Percentiles rank a stretch among this genome's conserved stretches.
Evolutionary conservation across 2,888 invertebrate genomes (phyloP).

Genomic region (Leptopilina syphax): DNA sequence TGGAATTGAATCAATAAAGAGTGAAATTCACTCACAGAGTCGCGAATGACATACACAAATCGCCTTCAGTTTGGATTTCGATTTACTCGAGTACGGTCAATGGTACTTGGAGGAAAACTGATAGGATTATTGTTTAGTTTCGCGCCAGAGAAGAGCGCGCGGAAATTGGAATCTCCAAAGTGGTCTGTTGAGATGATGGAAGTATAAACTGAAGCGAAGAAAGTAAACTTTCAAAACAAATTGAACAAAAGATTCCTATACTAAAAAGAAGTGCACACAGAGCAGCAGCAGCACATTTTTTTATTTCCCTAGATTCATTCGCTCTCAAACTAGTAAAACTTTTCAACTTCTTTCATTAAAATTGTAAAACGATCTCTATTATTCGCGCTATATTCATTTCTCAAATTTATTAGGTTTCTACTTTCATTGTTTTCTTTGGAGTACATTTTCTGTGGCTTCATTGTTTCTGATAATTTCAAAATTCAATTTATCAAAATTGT

Average conservation of each 20-base stretch:
- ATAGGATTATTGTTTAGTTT: conserved; percentile 38
- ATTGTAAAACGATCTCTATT: not conserved
- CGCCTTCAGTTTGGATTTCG: conserved; percentile 36
- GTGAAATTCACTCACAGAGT: conserved; percentile 36
- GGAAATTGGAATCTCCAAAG: conserved; percentile 34
- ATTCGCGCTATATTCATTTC: not conserved
- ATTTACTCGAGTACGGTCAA: conserved; percentile 38
- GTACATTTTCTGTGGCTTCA: too few relatives aligned
- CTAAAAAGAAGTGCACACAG: not conserved
- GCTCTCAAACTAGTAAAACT: not conserved
- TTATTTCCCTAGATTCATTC: not conserved
- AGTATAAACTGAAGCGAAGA: conserved; percentile 18
- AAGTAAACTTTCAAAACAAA: conserved; percentile 23
- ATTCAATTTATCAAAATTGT: too few relatives aligned
- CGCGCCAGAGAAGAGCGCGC: conserved; percentile 29
- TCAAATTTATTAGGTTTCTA: not conserved
- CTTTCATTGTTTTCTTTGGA: too few relatives aligned
- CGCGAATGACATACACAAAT: conserved; percentile 37
- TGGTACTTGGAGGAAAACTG: conserved; percentile 36
- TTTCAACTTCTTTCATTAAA: conserved; percentile 12
- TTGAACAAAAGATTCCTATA: conserved; percentile 12
- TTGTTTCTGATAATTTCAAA: too few relatives aligned
- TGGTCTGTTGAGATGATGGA: conserved; percentile 24
- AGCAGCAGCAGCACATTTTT: not conserved
- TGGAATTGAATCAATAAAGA: conserved; percentile 40